Evolutionary conservation across 2,113 vertebrate species (phyloP).

Genomic region (Corydoras maculifer): DNA sequence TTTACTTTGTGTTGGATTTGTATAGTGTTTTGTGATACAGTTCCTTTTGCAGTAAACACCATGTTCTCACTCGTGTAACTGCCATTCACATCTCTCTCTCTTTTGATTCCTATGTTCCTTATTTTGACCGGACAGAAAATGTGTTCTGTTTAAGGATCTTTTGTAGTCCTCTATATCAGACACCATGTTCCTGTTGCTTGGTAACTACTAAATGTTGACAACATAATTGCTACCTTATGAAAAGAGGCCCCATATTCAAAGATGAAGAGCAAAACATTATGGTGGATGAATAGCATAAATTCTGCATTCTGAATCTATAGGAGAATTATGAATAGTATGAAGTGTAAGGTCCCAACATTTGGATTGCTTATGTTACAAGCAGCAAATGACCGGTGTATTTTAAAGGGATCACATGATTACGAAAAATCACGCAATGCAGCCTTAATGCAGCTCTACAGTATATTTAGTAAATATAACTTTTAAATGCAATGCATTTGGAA

Average conservation of each 20-base stretch:
- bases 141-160: slow-evolving; percentile 2
- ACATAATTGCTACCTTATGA: slow-evolving; percentile 18
- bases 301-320: neutral
- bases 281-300: slow-evolving; percentile 2
- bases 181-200: slow-evolving; percentile 20
- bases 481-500: no score
- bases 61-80: neutral
- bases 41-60: neutral
- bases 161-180: neutral
- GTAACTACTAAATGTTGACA: slow-evolving; percentile 1
- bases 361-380: neutral
- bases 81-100: neutral
- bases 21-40: no score
- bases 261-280: neutral
- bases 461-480: no score
- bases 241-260: neutral
- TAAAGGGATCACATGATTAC: no score
- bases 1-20: neutral
- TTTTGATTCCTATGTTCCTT: slow-evolving; percentile 6
- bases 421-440: no score
- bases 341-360: neutral
- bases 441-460: no score
- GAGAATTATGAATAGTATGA: neutral
- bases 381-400: no score
- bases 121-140: slow-evolving; percentile 6